Evolutionary conservation across 2,113 vertebrate species (phyloP).

Genomic region (Piprites chloris): DNA sequence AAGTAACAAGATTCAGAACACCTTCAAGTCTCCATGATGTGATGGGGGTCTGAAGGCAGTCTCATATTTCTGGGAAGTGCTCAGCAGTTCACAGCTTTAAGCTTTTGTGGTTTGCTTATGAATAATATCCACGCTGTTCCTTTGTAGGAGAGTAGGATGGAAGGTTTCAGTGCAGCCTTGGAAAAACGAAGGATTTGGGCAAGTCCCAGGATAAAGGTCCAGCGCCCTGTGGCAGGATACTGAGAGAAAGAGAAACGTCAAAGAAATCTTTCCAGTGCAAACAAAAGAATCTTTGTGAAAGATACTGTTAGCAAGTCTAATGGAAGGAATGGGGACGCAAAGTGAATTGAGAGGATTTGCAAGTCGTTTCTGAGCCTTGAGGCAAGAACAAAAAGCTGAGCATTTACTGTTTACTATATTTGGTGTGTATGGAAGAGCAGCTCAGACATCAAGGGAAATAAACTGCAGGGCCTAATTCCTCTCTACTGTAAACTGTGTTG

Average conservation of each 20-base stretch:
- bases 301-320: background rate
- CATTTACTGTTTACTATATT: constrained; percentile 47
- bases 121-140: background rate
- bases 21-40: background rate
- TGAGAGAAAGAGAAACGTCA: background rate
- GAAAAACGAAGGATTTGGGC: constrained; percentile 18
- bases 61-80: background rate
- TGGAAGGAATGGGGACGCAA: background rate
- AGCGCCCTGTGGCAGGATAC: background rate
- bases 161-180: background rate
- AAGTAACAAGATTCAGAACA: background rate
- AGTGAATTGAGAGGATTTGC: constrained; percentile 27
- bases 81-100: background rate
- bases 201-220: background rate
- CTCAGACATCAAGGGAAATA: constrained; percentile 24
- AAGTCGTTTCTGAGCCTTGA: constrained; percentile 37
- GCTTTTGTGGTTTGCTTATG: background rate
- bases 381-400: constrained; percentile 24
- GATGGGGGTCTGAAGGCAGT: background rate
- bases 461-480: background rate
- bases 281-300: constrained; percentile 53
- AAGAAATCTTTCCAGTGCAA: constrained; percentile 12
- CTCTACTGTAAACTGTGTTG: background rate
- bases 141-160: background rate
- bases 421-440: constrained; percentile 40